Base-by-base conservation (phyloP, 2,888 invertebrate species). In the Candidula unifasciata region DNA sequence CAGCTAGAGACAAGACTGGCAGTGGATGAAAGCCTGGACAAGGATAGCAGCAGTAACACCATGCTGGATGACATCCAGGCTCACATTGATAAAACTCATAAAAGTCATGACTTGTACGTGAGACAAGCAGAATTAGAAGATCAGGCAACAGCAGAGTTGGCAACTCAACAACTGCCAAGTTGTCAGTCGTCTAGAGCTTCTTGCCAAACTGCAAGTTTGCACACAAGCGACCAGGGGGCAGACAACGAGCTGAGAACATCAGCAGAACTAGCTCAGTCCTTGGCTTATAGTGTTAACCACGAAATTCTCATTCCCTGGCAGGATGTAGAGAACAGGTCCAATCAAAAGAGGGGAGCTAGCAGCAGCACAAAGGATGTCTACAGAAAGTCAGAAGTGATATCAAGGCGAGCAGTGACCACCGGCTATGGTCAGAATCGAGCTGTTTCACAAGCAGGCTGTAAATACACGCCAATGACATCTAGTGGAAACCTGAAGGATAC, bases 401-500 rank as follows among this genome's bases (percentile, higher is more conserved):
- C 33, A 24, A 27, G 74, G 21, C 82, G 37, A 66, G 52, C 35
- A n/a, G 5, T 16, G 18, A 21, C 64, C 24, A 64, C 57, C 27
- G 13, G 44, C 6, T 44, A 18, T 8, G 69, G 44, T 18, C 37
- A 82, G 30, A n/a, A 52, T 21, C 37, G 76, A 71, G 82, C 82
- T 0, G 66, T 76, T 21, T 82, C 82, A 0, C 82, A 82, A n/a
- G 8, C 66, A 35, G 82, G 44, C 3, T 76, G 80, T 44, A 35
- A 35, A 24, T 60, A 52, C 10, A 68, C 84, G 6, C 69, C 69
- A 0, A 82, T 82, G 30, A 79, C 86, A 0, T 73, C 84, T 24
- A 80, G 80, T 68, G 86, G 82, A 66, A 82, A 84, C 3, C 44
- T 86, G 79, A 82, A 82, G 60, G 86, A 82, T 37, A 64, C 80